Base-by-base conservation (phyloP, 1,140 invertebrate species). In the Oppia nitens region DNA sequence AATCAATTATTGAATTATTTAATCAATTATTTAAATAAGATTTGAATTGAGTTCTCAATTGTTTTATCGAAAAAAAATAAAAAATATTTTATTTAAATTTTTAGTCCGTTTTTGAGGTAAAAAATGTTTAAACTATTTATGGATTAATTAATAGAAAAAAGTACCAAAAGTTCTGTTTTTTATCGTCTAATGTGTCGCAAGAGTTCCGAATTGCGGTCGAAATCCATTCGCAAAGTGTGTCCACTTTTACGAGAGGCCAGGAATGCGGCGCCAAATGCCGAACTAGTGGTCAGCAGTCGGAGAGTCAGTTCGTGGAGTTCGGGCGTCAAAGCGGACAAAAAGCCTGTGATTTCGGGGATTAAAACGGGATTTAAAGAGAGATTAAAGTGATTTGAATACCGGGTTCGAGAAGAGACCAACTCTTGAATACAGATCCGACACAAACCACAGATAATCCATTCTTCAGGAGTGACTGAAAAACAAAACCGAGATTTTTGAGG, bases 341-440 rank as follows among this genome's bases (percentile, higher is more conserved):
- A 59, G 14, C 65, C 68, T 53, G 61, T 58, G 12, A 9, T 26
- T 9, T 21, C n/a, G n/a, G n/a, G 20, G 20, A 50, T 9, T 20
- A 50, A 4, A 50, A 4, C 11, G 9, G 11, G 17, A 12, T 23
- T 12, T 24, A 1, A 55, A 48, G 20, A 25, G 20, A 1, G 9
- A 2, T 47, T 25, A 49, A 57, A 28, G 11, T 50, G 4, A 9
- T 40, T 17, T 56, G 29, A 27, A 57, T 29, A 71, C 86, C 85
- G 12, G 78, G 69, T 67, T 84, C 76, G 53, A 97, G 67, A 1
- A 84, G 75, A 1, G 79, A 67, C 91, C 91, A 98, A 63, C 89
- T 94, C 64, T 87, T 83, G 84, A 90, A 98, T 0, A 98, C 90
- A 0, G 91, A 95, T 1, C 94, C 94, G 0, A 96, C 87, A 69